Base-by-base conservation (phyloP, 1,140 invertebrate species). In the Drosophila asahinai region DNA sequence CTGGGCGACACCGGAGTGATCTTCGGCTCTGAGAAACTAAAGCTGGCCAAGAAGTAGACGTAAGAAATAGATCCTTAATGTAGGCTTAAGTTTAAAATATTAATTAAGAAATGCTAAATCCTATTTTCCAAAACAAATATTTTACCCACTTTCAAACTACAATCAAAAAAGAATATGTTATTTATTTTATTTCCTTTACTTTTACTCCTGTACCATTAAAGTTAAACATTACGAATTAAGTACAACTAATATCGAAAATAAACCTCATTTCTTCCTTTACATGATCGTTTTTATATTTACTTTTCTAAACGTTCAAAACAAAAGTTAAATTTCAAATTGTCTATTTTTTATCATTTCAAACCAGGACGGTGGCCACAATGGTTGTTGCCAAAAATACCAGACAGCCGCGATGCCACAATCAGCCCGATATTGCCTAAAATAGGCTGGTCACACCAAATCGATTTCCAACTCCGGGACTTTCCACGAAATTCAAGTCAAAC, bases 21-120 rank as follows among this genome's bases (percentile, higher is more conserved):
- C 55, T 89, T 92, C 43, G 86, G 91, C 3, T 92, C 91, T 0
- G 91, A 91, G 42, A 92, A 92, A 42, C 59, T 92, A 1, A 92
- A 92, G 45, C 59, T 92, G 27, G 83, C 72, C 3, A 92, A 92
- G 54, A 92, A 92, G 49, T 92, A 70, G 76, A 14, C 3, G 1
- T 42, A 19, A 27, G 11, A 45, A n/a, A 5, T 62, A 47, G 11
- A 27, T 27, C 15, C 4, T 12, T 36, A 30, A 51, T 0, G 15
- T 62, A 59, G 14, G 1, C 3, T 19, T 48, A 38, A 43, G 27
- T 19, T 45, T 43, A 64, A 38, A 36, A 45, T 30, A 47, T 30
- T 73, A 54, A 54, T 3, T 45, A 30, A 25, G 22, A 27, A 17
- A 51, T 51, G 9, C 17, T 5, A 12, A 27, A n/a, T n/a, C 11